Percentiles rank a stretch among this genome's conserved stretches.
Conservation (phyloP, 2,113 vertebrate species). For the Rhinoptilus africanus region DNA sequence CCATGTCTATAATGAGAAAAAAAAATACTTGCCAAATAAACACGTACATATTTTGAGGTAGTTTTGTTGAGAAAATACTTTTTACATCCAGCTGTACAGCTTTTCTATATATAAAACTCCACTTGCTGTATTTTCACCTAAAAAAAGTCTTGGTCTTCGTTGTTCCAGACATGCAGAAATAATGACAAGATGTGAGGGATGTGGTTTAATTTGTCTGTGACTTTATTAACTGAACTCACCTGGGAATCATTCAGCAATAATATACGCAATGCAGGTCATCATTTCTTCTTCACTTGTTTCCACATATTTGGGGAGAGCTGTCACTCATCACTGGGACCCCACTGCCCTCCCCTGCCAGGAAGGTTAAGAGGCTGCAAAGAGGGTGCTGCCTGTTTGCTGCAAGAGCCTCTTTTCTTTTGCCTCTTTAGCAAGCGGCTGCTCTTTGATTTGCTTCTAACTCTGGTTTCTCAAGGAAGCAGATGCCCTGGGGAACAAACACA, state of each 20-base stretch:
- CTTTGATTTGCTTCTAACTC: neutral
- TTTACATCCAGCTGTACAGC: neutral
- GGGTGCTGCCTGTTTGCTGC: conserved; percentile 3
- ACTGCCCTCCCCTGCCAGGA: neutral
- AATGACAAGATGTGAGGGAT: conserved; percentile 42
- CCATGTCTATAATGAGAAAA: neutral
- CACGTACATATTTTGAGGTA: neutral
- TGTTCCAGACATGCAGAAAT: conserved; percentile 50
- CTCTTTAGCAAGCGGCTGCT: neutral
- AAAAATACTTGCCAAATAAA: neutral
- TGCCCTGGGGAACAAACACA: neutral
- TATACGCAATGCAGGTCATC: conserved; percentile 6
- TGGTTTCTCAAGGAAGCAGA: neutral
- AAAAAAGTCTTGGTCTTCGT: neutral
- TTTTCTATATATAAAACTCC: neutral
- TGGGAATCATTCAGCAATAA: conserved; percentile 67
- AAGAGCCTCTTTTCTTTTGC: neutral
- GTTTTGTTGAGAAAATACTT: neutral
- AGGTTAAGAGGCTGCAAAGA: conserved; percentile 31
- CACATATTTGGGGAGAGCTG: conserved; percentile 46
- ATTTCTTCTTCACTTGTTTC: conserved; percentile 52
- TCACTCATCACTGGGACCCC: conserved; percentile 44
- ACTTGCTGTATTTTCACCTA: neutral
- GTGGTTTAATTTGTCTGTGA: conserved; percentile 51
- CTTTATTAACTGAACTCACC: conserved; percentile 62